Conservation (phyloP, 1,140 invertebrate species). For the Microplitis mediator region DNA sequence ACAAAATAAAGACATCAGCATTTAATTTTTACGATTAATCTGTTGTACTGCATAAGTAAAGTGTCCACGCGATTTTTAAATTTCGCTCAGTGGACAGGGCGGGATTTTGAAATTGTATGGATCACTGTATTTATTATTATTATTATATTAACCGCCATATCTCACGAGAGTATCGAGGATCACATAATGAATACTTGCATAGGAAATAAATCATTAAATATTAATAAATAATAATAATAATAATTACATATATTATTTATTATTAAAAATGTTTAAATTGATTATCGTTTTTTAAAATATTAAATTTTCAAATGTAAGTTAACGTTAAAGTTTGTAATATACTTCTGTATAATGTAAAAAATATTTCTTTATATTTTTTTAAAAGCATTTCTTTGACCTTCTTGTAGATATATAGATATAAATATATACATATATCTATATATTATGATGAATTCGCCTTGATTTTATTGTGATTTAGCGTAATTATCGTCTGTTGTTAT, state of each 20-base stretch:
- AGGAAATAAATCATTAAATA: background rate
- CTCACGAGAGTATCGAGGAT: too few relatives aligned
- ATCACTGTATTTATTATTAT: background rate
- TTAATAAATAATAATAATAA: background rate
- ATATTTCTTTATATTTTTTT: conserved; percentile 10
- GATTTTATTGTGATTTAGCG: conserved; percentile 3
- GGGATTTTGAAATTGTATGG: conserved; percentile 7
- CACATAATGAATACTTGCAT: too few relatives aligned
- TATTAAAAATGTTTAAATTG: background rate
- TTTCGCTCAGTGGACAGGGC: conserved; percentile 28
- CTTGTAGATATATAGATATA: background rate
- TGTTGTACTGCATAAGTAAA: background rate
- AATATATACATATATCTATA: too few relatives aligned
- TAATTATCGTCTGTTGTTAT: too few relatives aligned
- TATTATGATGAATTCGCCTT: background rate
- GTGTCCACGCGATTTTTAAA: conserved; percentile 44
- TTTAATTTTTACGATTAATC: background rate
- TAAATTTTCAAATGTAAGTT: background rate
- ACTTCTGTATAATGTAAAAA: conserved; percentile 2
- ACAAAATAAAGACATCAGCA: too few relatives aligned
- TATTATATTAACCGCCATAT: background rate
- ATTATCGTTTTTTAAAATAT: background rate
- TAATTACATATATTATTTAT: background rate
- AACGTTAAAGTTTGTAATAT: conserved; percentile 9
- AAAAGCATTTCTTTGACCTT: conserved; percentile 7